Evolutionary conservation across 2,113 vertebrate genomes (phyloP), one percentile per base, ranked within the genome.

Genomic region (Macaca nemestrina): DNA sequence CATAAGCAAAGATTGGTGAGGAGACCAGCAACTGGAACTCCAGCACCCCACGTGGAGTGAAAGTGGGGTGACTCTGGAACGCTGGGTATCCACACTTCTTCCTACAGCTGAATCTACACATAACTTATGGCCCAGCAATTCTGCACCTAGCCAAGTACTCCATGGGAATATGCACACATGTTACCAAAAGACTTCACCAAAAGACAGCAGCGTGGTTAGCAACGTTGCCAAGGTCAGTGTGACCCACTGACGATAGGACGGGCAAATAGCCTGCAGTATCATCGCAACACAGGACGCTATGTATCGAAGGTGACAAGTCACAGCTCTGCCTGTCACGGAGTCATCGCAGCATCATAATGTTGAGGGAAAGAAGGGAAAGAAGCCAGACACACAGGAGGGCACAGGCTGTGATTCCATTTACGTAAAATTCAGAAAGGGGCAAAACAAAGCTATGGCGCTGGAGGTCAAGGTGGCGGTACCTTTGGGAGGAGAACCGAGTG

Each of bases 391-490:
- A 4, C 4, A 2, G 12, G 16, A 27, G 57, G 20, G 6, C 32
- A 8, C 7, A 0, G 4, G 0, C 8, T 13, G 8, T 2, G 40
- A 40, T 3, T 5, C 50, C 0, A 1, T 2, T 0, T 1, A 0
- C 0, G 0, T 13, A 0, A 11, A 18, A 52, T 17, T 20, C 61
- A 61, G 40, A 40, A 25, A 32, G 35, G 20, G 61, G n/a, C 59
- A 2, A 30, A 22, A 3, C 61, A 8, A 3, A 9, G 1, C 16
- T 0, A 9, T 0, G 18, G 45, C 0, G 4, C 0, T 14, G 27
- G 27, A 13, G 1, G 11, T 16, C 14, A 1, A 0, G 13, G 13
- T 12, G 5, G 32, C 1, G 5, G 32, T 8, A 14, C 7, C 38
- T 35, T 14, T 0, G 23, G 3, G 30, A 30, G 75, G 43, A 48